A percentile compares a stretch with the other conserved stretches of the same genome.
phyloP scores from a whole-genome alignment of 2,888 invertebrate species.

The Dinocampus coccinellae region DNA sequence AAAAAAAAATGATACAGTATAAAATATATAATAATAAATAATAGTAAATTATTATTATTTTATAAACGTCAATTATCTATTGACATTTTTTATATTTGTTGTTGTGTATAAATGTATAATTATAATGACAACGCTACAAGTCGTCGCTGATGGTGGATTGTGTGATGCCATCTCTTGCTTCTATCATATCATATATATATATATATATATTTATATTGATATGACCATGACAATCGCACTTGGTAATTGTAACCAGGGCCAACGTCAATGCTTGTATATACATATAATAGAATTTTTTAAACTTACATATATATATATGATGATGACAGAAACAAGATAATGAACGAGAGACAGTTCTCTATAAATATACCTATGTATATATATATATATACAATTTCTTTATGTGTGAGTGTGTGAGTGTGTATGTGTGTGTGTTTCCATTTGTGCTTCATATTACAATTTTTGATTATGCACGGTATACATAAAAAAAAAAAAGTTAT shows the following conservation, averaged over 20 bases:
- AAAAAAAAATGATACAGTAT: not conserved
- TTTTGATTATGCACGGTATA: no score
- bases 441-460: no score
- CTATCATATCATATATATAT: no score
- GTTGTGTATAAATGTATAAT: not conserved
- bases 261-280: not conserved
- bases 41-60: not conserved
- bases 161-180: slow-evolving; percentile 1
- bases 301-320: no score
- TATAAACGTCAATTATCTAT: slow-evolving; percentile 5
- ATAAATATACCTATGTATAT: slow-evolving; percentile 6
- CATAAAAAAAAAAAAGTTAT: no score
- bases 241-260: slow-evolving; percentile 38
- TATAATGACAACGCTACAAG: not conserved
- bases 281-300: no score
- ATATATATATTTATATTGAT: no score
- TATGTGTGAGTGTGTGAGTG: no score
- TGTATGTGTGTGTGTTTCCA: no score
- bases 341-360: no score
- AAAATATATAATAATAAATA: not conserved
- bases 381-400: not conserved
- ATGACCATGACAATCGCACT: slow-evolving; percentile 46
- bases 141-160: not conserved
- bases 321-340: no score
- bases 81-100: not conserved